A percentile compares a stretch with the other conserved stretches of the same genome.
Conservation (phyloP, 92 coral and sea anemone species). For the Parazoanthus darwini region DNA sequence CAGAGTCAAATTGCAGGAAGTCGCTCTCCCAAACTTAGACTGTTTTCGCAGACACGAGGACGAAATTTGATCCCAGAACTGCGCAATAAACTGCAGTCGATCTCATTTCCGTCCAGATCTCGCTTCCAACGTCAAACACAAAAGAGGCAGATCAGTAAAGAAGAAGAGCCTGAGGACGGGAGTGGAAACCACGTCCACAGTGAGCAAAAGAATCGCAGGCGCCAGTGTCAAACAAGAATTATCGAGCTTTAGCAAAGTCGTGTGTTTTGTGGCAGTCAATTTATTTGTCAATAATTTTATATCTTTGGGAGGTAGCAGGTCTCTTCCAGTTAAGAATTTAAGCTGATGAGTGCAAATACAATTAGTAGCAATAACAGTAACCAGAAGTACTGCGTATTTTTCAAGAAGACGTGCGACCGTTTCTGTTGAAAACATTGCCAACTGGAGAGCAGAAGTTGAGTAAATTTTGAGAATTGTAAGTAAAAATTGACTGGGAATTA, state of each 20-base stretch:
- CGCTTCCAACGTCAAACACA: slow-evolving; percentile 67
- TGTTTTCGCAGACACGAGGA: slow-evolving; percentile 90
- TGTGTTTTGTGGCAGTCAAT: not conserved
- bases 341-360: too few relatives aligned
- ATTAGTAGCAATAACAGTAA: too few relatives aligned
- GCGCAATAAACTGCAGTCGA: slow-evolving; percentile 89
- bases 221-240: slow-evolving; percentile 84
- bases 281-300: not conserved
- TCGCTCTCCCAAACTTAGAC: slow-evolving; percentile 62
- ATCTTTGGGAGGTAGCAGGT: too few relatives aligned
- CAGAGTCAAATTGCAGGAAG: slow-evolving; percentile 48
- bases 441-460: too few relatives aligned
- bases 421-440: too few relatives aligned
- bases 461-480: too few relatives aligned
- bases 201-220: slow-evolving; percentile 63
- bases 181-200: not conserved
- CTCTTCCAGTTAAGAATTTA: too few relatives aligned
- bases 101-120: slow-evolving; percentile 61
- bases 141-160: slow-evolving; percentile 57
- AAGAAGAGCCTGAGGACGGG: slow-evolving; percentile 45
- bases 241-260: slow-evolving; percentile 62
- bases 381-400: too few relatives aligned
- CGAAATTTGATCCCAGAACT: slow-evolving; percentile 86
- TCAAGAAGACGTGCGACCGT: too few relatives aligned
- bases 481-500: too few relatives aligned